These are phyloP conservation scores for Drosophila barbarae DNA, from an alignment of 2,888 invertebrate genomes.

Conservation along the genomic window DNA sequence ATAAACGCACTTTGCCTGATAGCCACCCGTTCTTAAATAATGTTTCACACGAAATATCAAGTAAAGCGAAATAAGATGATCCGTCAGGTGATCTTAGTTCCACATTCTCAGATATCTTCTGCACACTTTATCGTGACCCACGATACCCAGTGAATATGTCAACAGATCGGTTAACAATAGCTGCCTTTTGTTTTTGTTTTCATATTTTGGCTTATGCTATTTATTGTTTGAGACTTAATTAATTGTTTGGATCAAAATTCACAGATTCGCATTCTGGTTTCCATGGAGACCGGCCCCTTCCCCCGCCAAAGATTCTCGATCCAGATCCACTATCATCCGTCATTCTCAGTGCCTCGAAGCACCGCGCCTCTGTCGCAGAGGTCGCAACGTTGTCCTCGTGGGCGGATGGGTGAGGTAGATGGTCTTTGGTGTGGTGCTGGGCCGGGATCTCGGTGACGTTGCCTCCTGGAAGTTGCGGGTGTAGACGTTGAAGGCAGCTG, in stretches of 20 bases:
- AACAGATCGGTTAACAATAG: conserved; percentile 27
- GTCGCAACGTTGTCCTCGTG: conserved; percentile 23
- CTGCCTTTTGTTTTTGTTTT: conserved; percentile 20
- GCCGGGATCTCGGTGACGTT: conserved; percentile 44
- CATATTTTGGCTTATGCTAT: conserved; percentile 41
- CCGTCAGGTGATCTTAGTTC: neutral
- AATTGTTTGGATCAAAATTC: conserved; percentile 62
- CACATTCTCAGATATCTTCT: neutral
- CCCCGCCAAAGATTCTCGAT: neutral
- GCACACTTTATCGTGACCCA: neutral
- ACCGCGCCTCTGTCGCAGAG: conserved; percentile 20
- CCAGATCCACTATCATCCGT: neutral
- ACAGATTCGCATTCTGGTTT: conserved; percentile 39
- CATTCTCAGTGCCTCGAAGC: conserved; percentile 11
- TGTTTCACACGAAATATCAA: neutral
- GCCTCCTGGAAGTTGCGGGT: conserved; percentile 52
- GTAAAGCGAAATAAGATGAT: neutral
- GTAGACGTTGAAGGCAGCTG: conserved; percentile 63
- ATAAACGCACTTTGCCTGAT: neutral
- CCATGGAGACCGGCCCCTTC: conserved; percentile 24
- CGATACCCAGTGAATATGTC: conserved; percentile 6
- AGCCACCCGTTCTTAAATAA: neutral
- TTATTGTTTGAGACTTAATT: conserved; percentile 54
- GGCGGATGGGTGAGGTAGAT: conserved; percentile 57
- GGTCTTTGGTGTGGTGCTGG: conserved; percentile 46